These are phyloP conservation scores for Lucilia cuprina DNA, from an alignment of 1,140 invertebrate species.

Conservation along the genomic window DNA sequence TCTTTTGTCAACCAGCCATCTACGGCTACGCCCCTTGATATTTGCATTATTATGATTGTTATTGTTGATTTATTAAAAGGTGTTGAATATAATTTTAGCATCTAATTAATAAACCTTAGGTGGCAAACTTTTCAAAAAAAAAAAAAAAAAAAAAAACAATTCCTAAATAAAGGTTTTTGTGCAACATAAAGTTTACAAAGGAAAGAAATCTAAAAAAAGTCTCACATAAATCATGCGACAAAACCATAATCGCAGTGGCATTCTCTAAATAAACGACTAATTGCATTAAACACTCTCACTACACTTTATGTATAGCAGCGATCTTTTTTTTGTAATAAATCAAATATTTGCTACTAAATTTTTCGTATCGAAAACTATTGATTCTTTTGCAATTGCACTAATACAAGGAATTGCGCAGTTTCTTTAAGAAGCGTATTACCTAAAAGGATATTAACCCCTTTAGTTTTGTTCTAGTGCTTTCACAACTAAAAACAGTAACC, in stretches of 20 bases:
- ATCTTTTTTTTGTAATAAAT: neutral
- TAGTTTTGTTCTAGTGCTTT: neutral
- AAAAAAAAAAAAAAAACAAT: neutral
- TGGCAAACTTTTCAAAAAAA: neutral
- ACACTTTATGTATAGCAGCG: too few species aligned
- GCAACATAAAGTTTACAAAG: neutral
- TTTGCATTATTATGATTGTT: conserved; percentile 2
- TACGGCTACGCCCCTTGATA: neutral
- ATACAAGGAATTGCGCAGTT: neutral
- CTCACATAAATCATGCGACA: neutral
- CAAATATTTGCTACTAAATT: neutral
- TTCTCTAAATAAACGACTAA: neutral
- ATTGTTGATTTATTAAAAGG: neutral
- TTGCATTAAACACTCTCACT: neutral
- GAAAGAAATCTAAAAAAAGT: neutral
- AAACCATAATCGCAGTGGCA: neutral
- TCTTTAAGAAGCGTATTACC: neutral
- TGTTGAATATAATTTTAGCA: conserved; percentile 11
- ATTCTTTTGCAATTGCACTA: neutral
- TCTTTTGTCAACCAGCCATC: neutral
- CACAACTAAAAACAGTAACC: neutral
- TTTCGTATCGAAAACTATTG: neutral
- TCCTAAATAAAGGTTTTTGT: neutral
- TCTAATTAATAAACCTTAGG: conserved; percentile 17
- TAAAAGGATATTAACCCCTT: neutral